phyloP scores from a whole-genome alignment of 2,888 invertebrate species.

The Aleiodes testaceus region DNA sequence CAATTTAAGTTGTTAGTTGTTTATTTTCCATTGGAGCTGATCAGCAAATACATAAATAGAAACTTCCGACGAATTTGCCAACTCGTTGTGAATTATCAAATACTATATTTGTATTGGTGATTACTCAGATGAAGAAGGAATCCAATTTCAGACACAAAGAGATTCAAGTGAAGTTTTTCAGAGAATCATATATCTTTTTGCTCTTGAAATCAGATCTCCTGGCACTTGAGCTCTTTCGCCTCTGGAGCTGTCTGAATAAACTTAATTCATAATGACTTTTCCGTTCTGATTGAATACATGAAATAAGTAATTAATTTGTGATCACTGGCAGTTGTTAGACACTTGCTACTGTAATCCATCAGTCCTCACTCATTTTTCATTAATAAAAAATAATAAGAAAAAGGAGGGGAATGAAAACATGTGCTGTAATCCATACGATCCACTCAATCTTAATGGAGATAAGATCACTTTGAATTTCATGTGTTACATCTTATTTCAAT shows the following conservation, averaged over 20 bases:
- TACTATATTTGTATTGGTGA: too few species aligned
- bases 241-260: not conserved
- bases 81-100: too few species aligned
- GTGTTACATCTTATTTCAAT: slow-evolving; percentile 14
- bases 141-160: too few species aligned
- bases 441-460: slow-evolving; percentile 23
- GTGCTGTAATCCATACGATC: slow-evolving; percentile 4
- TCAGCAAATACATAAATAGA: too few species aligned
- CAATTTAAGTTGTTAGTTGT: too few species aligned
- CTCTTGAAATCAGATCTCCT: too few species aligned
- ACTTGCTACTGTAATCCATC: slow-evolving; percentile 19
- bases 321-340: slow-evolving; percentile 26
- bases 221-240: too few species aligned
- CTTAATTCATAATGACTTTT: not conserved
- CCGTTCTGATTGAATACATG: not conserved
- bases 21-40: too few species aligned
- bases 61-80: too few species aligned
- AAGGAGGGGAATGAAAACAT: slow-evolving; percentile 7
- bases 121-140: too few species aligned
- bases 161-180: too few species aligned
- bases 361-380: not conserved
- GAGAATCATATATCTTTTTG: too few species aligned
- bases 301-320: slow-evolving; percentile 19
- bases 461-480: not conserved
- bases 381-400: not conserved